These are phyloP conservation scores for Meloidogyne exigua DNA, from an alignment of 1,140 invertebrate genomes.

Conservation along the genomic window DNA sequence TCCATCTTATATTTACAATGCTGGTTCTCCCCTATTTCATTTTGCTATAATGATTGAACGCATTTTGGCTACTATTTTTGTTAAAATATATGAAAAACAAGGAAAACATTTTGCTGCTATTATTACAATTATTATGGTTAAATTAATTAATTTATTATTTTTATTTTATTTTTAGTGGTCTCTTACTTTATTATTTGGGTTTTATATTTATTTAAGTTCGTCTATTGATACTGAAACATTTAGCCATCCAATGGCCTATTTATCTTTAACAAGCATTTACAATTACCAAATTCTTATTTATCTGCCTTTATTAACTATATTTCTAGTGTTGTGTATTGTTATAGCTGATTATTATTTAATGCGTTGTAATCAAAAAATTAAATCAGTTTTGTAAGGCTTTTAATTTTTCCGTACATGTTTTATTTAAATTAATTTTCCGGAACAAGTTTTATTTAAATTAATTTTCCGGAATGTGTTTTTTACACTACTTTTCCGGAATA, in stretches of 20 bases:
- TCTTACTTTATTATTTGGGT: not conserved
- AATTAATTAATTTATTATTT: not conserved
- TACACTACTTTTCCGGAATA: no score
- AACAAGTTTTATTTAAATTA: no score
- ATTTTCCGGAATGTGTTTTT: no score
- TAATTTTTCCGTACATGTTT: no score
- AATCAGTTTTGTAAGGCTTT: slow-evolving; percentile 16
- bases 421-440: no score
- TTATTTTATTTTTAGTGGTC: slow-evolving; percentile 7
- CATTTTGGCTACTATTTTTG: slow-evolving; percentile 5
- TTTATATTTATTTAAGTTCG: not conserved
- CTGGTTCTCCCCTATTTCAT: not conserved
- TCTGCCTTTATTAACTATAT: not conserved
- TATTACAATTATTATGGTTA: not conserved
- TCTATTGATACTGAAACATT: not conserved
- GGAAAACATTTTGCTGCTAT: not conserved
- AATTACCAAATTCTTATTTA: slow-evolving; percentile 7
- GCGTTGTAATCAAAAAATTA: slow-evolving; percentile 8
- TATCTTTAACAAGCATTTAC: slow-evolving; percentile 12
- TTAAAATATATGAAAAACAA: not conserved
- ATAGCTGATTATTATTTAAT: slow-evolving; percentile 18
- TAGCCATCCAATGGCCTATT: not conserved
- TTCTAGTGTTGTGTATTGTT: slow-evolving; percentile 15
- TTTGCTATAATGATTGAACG: slow-evolving; percentile 1
- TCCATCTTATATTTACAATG: not conserved